Conservation (phyloP, 2,113 vertebrate species). For the Pithys albifrons region DNA sequence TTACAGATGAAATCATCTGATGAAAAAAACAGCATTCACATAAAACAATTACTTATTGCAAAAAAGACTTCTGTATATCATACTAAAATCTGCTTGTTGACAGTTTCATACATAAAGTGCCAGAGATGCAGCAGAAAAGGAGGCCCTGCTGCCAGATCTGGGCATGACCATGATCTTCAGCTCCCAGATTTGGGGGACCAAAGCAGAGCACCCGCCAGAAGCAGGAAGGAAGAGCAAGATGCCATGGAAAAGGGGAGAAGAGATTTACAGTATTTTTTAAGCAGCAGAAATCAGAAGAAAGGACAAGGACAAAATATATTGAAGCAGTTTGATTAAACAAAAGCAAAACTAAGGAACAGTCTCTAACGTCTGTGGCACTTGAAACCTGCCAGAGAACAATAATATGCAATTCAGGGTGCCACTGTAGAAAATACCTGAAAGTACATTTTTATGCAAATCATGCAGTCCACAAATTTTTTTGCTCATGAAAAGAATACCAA, state of each 20-base stretch:
- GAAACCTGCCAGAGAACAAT: constrained; percentile 21
- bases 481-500: neutral
- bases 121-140: neutral
- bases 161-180: neutral
- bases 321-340: neutral
- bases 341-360: neutral
- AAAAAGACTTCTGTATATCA: neutral
- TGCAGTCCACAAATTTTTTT: neutral
- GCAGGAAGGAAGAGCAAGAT: neutral
- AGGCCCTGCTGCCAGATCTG: neutral
- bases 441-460: neutral
- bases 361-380: neutral
- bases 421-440: constrained; percentile 11
- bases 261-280: neutral
- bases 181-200: neutral
- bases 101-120: neutral
- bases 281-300: constrained; percentile 22
- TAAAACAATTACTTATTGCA: neutral
- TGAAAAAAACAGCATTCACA: neutral
- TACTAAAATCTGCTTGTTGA: neutral
- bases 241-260: neutral
- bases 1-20: neutral
- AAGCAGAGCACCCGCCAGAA: neutral
- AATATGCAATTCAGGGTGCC: neutral
- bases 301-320: neutral